These are phyloP conservation scores for Sinodicranocentrus sp. DNA, from an alignment of 2,888 invertebrate species.

Conservation along the genomic window DNA sequence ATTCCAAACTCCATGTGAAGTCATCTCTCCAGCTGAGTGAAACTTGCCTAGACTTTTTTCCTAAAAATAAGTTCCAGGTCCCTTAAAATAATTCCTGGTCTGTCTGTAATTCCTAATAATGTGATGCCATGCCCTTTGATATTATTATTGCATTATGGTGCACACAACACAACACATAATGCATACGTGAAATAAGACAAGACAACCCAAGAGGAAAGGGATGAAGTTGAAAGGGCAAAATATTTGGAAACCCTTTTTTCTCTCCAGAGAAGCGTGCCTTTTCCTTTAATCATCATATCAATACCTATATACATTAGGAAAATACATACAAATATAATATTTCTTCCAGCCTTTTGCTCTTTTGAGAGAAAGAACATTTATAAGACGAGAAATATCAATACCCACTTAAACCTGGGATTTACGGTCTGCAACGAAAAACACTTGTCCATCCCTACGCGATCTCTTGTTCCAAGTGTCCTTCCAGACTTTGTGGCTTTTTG, in stretches of 20 bases:
- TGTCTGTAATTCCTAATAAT: constrained; percentile 50
- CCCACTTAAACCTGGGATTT: constrained; percentile 53
- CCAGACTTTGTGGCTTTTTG: constrained; percentile 61
- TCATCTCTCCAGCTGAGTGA: constrained; percentile 67
- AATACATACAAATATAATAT: constrained; percentile 41
- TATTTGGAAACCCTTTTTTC: constrained; percentile 57
- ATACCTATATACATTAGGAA: constrained; percentile 25
- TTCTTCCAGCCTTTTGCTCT: constrained; percentile 5
- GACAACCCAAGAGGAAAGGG: constrained; percentile 21
- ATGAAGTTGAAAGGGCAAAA: constrained; percentile 52
- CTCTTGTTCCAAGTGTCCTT: constrained; percentile 36
- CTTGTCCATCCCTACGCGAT: constrained; percentile 16
- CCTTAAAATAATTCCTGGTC: constrained; percentile 38
- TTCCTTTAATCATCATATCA: constrained; percentile 17
- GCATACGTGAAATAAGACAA: constrained; percentile 20
- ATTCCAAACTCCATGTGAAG: constrained; percentile 77
- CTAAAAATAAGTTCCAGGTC: constrained; percentile 45
- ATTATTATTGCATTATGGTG: constrained; percentile 29
- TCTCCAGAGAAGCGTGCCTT: constrained; percentile 56
- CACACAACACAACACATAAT: background rate
- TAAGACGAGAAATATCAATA: constrained; percentile 64
- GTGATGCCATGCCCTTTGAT: constrained; percentile 53
- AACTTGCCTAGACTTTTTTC: constrained; percentile 33
- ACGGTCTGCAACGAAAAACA: constrained; percentile 35
- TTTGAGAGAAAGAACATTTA: constrained; percentile 40